Evolutionary conservation across 2,797 vertebrate genomes (phyloP), one percentile per base, ranked within the genome.

Genomic region (Cyprinodon diabolis): DNA sequence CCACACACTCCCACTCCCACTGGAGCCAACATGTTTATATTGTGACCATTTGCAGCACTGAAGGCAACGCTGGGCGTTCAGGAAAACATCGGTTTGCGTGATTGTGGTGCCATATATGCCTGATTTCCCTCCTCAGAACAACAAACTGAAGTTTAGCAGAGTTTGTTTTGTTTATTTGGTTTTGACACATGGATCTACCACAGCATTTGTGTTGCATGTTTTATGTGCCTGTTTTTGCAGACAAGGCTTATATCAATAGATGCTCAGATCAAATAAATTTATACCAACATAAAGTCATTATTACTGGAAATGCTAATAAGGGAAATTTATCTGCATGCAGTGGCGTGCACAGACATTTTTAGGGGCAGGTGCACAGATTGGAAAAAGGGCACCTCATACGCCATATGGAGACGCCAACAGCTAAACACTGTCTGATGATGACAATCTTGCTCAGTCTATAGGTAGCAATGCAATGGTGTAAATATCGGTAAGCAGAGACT

Each of bases 1-100:
- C 49, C 76, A 78, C 80, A 23, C 80, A 35, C 72, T 49, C 66
- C 48, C 71, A 40, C 66, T 30, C 23, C 35, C 11, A 4, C 23
- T 2, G 25, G 23, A 51, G 67, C 51, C 21, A 13, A 15, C 23
- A 21, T 43, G 40, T 72, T 65, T 14, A 65, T 52, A 35, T 52
- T 17, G 48, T 23, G 68, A 19, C 52, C 37, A 15, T n/a, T n/a
- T 15, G 35, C 68, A 71, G 25, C 15, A 47, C 60, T 71, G 15
- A 58, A 10, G n/a, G 43, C 17, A 13, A 4, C 47, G 30, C 4
- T 43, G 60, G n/a, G 19, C 60, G 60, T 6, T 13, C 60, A 43
- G 60, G 37, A 6, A 63, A 63, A 43, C 47, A 43, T 5, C 40
- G 40, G 7, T 43, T 43, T 5, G 40, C 7, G 4, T 43, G 40